Evolutionary conservation across 2,797 vertebrate genomes (phyloP), one percentile per base, ranked within the genome.

Genomic region (Mus caroli): DNA sequence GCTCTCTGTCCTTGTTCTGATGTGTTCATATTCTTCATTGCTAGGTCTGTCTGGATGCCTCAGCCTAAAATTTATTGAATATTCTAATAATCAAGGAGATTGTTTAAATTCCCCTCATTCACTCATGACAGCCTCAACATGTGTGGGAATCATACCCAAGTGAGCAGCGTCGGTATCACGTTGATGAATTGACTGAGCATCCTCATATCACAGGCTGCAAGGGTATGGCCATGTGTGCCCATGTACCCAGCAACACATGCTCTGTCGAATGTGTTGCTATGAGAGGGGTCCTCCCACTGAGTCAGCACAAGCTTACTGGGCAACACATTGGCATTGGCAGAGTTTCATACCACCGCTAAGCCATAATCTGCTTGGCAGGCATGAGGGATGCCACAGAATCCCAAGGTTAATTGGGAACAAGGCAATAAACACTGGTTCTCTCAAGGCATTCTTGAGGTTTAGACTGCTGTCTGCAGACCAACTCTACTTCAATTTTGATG

Each of bases 391-490:
- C 69, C 82, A 26, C 91, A 76, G 76, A 94, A 60, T 46, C 87
- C 80, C 54, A 67, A 91, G 94, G 92, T 95, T 96, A 95, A 95
- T 76, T 91, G 94, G 79, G 54, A 96, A 89, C 84, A 86, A 91
- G 84, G 58, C 92, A 56, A 34, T 64, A 95, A 95, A 94, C 75
- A n/a, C n/a, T 0, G 43, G 43, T 62, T 88, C 87, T 94, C 87
- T 89, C 34, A 58, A 88, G 80, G 78, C 12, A 0, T 43, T n/a
- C n/a, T 43, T 87, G 22, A 1, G 14, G 43, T 80, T 91, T 73
- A 83, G 62, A 40, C 88, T 85, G 37, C 64, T 43, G 31, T 71
- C 60, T 1, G 3, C 73, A 71, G 80, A 88, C 58, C 82, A 88
- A 90, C 22, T 69, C 37, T 40, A 0, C n/a, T 77, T 88, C 79